Evolutionary conservation across 2,113 vertebrate species (phyloP), one percentile per base, ranked within the genome.

Genomic region (Brevimyrus niger): DNA sequence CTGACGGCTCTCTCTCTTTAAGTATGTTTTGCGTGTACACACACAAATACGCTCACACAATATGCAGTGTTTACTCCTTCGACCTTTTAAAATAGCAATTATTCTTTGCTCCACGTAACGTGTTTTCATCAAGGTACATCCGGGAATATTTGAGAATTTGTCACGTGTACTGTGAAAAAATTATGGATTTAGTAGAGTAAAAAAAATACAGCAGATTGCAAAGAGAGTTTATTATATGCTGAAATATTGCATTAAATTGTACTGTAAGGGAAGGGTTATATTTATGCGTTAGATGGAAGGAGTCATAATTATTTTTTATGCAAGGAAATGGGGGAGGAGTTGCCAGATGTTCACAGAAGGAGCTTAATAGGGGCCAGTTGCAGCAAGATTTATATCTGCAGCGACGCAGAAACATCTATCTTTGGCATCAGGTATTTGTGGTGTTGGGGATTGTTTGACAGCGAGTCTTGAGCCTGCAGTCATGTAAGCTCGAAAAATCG

Each of bases 291-390:
- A 84, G 19, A 84, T 84, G 82, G 38, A 46, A 47, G 38, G 82
- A 84, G 92, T 84, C 0, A 65, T 91, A 84, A 92, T 90, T 89
- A 87, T 90, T 90, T 93, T 91, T 93, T 90, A 91, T 92, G 92
- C 92, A 91, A 90, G 89, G 73, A 76, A 92, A 93, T 91, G 69
- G 91, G 90, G 89, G 47, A 87, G 91, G 93, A 42, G 94, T 93
- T 94, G 91, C 35, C 85, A 88, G 90, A 89, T 91, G 91, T 86
- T 92, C 44, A 11, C 85, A 86, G 84, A 65, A 88, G 51, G 31
- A 85, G 84, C 53, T 94, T 92, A 90, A 44, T 91, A 88, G 85
- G 91, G 92, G 91, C 92, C 92, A 92, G 83, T 87, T 90, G 82
- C 48, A 73, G 86, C 87, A 92, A 90, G 94, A 93, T 94, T 92